Conservation (phyloP, 2,888 invertebrate species). For the Nesidiocoris tenuis region DNA sequence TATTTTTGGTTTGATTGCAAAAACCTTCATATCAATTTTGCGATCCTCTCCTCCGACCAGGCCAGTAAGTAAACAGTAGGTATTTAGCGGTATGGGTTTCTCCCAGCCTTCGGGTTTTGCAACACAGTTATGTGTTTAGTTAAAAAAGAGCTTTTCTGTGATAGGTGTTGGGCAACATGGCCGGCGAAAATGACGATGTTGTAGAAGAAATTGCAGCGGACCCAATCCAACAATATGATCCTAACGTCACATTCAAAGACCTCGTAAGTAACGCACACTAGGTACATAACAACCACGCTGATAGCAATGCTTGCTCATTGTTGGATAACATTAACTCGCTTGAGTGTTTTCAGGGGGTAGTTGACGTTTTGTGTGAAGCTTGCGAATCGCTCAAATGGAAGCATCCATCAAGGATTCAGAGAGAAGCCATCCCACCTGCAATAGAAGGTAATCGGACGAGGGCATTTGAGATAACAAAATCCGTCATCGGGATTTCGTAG, state of each 20-base stretch:
- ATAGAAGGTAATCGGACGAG: constrained; percentile 73
- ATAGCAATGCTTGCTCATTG: no score
- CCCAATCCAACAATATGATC: constrained; percentile 19
- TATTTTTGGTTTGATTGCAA: no score
- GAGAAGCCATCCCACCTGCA: constrained; percentile 88
- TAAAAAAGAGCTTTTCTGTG: no score
- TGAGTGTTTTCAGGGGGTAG: constrained; percentile 71
- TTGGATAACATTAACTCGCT: neutral
- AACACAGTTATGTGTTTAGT: no score
- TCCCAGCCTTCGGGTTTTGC: no score
- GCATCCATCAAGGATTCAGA: constrained; percentile 90
- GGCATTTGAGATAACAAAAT: no score
- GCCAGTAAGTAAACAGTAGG: no score
- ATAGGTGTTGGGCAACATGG: no score
- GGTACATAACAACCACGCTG: no score
- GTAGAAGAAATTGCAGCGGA: neutral
- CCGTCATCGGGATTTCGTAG: neutral
- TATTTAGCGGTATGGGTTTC: no score
- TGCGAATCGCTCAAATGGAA: constrained; percentile 93
- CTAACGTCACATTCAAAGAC: constrained; percentile 28
- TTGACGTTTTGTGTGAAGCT: constrained; percentile 86
- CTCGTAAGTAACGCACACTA: constrained; percentile 11
- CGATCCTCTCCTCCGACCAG: no score
- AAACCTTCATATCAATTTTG: no score
- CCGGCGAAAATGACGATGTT: neutral